Evolutionary conservation across 2,113 vertebrate species (phyloP), one percentile per base, ranked within the genome.

Genomic region (Thalassoma bifasciatum): DNA sequence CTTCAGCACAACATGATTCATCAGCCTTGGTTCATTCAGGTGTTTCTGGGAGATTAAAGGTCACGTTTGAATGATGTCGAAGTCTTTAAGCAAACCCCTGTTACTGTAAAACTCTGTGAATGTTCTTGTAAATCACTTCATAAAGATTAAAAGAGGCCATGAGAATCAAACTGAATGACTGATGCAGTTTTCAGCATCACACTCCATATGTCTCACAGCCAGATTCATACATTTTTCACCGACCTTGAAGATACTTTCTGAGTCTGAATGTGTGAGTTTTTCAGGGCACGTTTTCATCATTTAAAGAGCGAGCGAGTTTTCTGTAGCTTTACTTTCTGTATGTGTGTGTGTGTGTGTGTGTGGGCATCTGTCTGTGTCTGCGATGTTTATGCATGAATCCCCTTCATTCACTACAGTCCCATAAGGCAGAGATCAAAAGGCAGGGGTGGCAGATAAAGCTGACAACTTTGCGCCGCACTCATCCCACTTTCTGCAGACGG

Each of bases 401-500:
- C 3, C 56, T 2, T 59, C 54, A 61, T 66, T 76, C 72, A 59
- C 76, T 77, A 65, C 81, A 81, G 68, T 61, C 64, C 68, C 82
- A 58, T 64, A 67, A 67, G 77, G 77, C 58, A 26, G 49, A 85
- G 82, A 84, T 89, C 68, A 74, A 70, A 81, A 76, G 16, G 72
- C 66, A 36, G 81, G 36, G 51, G 61, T 52, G 63, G 30, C 69
- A 77, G 86, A 90, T 86, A 88, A 85, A 78, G 72, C 74, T 66
- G 76, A 88, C 84, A 81, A 78, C 76, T 60, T 76, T 71, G 73
- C 62, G 72, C 60, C 67, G 38, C 23, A 57, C 70, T 70, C n/a
- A 51, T 57, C 59, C 10, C 14, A 79, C 62, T 78, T 57, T 75
- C 53, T 36, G 10, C 63, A 53, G 24, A 17, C 10, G 30, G 13